Base-by-base conservation (phyloP, 2,113 vertebrate species). In the Falco punctatus region DNA sequence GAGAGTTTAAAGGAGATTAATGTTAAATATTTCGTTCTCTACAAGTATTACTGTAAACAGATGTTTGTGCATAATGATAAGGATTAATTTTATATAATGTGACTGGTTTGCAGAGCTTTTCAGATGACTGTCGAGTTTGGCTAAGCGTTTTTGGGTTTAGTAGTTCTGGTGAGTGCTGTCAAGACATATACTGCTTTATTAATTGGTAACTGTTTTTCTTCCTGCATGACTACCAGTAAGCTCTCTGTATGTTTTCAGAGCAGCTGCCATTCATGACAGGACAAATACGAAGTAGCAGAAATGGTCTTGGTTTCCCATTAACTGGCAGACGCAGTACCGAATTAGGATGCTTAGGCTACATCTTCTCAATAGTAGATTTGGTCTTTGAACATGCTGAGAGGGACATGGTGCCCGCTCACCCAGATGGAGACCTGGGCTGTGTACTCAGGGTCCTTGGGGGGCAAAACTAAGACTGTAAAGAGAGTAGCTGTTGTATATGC, bases 341-440 rank as follows among this genome's bases (percentile, higher is more conserved):
- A 13, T 42, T 6, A 27, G 27, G 33, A 24, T 27, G 27, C 38
- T 64, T 40, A 32, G n/a, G 11, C 24, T 38, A 3, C 0, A 0
- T 28, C 40, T 42, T 52, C 46, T 51, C 0, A 0, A 54, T 19
- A 9, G 30, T 21, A 20, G 35, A 8, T 81, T 92, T 84, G 70
- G 38, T 74, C 69, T 81, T 49, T 62, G 70, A 49, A 33, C 8
- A 8, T 0, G 1, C 21, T 35, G 55, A 13, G 4, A 58, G 42
- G 22, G 44, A n/a, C 18, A 33, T 73, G 5, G 24, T 23, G 12
- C 42, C 14, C 38, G 14, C 30, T 87, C 15, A 21, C 11, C 13
- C 71, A 33, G 35, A 0, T 26, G 35, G 61, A 82, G 40, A 30
- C 20, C 48, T 40, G 57, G n/a, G 22, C 61, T 75, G 21, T 17